Evolutionary conservation across 2,888 invertebrate genomes (phyloP), one percentile per base, ranked within the genome.

Genomic region (Hoplodrina blanda): DNA sequence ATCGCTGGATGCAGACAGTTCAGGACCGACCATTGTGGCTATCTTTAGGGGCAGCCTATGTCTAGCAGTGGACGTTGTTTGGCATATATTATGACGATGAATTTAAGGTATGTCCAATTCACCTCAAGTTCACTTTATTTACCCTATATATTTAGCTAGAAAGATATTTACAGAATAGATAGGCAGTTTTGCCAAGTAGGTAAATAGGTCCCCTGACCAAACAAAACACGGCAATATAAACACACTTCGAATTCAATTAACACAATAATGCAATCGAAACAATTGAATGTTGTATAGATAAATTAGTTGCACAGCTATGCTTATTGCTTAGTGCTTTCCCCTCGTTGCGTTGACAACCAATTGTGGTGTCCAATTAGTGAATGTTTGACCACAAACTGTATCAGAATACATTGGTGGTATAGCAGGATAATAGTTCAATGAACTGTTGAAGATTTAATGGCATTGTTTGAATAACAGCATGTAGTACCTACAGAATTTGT

Each of bases 331-430:
- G 62, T 62, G 64, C 53, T 66, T 55, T 53, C 61, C 71, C 62
- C 73, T 66, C 44, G 62, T 33, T 54, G 68, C 65, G 65, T 66
- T 74, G 81, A 76, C 77, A 80, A 80, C 81, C 81, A 87, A 87
- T 87, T 85, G 87, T 75, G 82, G 85, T 37, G 56, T 69, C 76
- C 83, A 85, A 87, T 86, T 87, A 85, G 83, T 67, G 76, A 53
- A 57, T 57, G 76, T 78, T 74, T 71, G 68, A 63, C 83, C 81
- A 62, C 86, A 78, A 83, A 85, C 81, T 82, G 78, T 57, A 50
- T 53, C 62, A 25, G 69, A 71, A 74, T 74, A 74, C 50, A 62
- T 60, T 41, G 46, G 50, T 17, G 57, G 10, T 49, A 17, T 17
- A 52, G 41, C 54, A 15, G 56, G 50, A 65, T 65, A 76, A 74